Evolutionary conservation across 2,888 invertebrate species (phyloP), one percentile per base, ranked within the genome.

Genomic region (Philereme vetulata): DNA sequence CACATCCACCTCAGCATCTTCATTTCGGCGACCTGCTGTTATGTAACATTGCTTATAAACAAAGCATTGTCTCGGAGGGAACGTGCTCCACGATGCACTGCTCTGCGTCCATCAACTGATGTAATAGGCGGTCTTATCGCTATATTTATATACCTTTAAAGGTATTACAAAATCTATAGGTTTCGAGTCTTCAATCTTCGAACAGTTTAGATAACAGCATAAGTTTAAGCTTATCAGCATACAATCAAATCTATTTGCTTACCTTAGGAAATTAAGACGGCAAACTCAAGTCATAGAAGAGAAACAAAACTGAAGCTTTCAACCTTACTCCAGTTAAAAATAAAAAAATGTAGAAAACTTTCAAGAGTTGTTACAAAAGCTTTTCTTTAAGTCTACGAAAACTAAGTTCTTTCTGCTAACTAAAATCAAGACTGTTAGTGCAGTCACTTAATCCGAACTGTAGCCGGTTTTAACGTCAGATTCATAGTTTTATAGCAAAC

Each of bases 191-290:
- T 21, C 21, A 21, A 21, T 21, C 21, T 21, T 21, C 2, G 21
- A 21, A 21, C 21, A 21, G 21, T 21, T 1, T 21, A 21, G 21
- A 1, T 21, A 21, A 21, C 21, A 21, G 21, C 21, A 21, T 21
- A n/a, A n/a, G 21, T 21, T 21, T 21, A 21, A 21, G 21, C 21
- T 21, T 2, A 21, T 21, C 21, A 21, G 2, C 21, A 21, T 21
- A 21, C 21, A 21, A 21, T 21, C 21, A 21, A 21, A 21, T 21
- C 21, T 21, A 21, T 38, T 64, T 64, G 60, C 58, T 51, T 32
- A 50, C 48, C 57, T 58, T 61, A 44, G 40, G 60, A 67, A 64
- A 64, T 60, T 49, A 63, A 57, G 60, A 50, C 57, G 45, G 49
- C 9, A 36, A 56, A 55, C 62, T 56, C 49, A 43, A 43, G 48